Percentiles rank a stretch among this genome's conserved stretches.
Conservation (phyloP, 2,113 vertebrate genomes). For the Otolemur garnettii region DNA sequence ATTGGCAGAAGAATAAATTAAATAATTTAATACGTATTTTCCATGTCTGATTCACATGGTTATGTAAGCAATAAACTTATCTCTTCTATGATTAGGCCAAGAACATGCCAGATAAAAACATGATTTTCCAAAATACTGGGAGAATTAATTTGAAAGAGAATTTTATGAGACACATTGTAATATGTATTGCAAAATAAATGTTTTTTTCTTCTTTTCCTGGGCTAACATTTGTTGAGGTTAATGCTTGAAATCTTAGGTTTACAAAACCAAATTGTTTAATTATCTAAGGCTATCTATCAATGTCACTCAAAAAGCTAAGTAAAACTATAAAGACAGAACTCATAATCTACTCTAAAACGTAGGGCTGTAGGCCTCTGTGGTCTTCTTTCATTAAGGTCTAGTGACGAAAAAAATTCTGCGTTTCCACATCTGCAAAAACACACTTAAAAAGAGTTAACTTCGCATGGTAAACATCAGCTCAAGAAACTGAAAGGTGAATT, state of each 20-base stretch:
- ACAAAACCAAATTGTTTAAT: conserved; percentile 11
- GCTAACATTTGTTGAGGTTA: background rate
- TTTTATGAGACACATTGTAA: conserved; percentile 44
- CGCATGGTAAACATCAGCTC: background rate
- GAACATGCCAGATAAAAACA: conserved; percentile 74
- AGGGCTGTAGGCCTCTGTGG: background rate
- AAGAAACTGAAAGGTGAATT: conserved; percentile 5
- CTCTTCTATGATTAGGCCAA: conserved; percentile 63
- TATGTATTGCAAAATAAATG: background rate
- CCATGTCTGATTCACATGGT: conserved; percentile 63
- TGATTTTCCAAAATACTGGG: background rate
- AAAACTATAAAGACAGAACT: background rate
- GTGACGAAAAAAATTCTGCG: background rate
- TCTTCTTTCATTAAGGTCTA: conserved; percentile 15
- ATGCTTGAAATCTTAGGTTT: background rate
- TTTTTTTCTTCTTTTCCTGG: background rate
- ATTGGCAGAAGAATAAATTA: conserved; percentile 66
- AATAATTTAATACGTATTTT: conserved; percentile 76
- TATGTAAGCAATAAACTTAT: conserved; percentile 70
- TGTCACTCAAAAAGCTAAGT: background rate
- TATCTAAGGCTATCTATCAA: background rate
- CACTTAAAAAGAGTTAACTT: background rate
- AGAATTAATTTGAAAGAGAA: conserved; percentile 46
- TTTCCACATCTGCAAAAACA: background rate
- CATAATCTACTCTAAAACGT: background rate